Base-by-base conservation (phyloP, 2,113 vertebrate genomes). In the Clarias batrachus region DNA sequence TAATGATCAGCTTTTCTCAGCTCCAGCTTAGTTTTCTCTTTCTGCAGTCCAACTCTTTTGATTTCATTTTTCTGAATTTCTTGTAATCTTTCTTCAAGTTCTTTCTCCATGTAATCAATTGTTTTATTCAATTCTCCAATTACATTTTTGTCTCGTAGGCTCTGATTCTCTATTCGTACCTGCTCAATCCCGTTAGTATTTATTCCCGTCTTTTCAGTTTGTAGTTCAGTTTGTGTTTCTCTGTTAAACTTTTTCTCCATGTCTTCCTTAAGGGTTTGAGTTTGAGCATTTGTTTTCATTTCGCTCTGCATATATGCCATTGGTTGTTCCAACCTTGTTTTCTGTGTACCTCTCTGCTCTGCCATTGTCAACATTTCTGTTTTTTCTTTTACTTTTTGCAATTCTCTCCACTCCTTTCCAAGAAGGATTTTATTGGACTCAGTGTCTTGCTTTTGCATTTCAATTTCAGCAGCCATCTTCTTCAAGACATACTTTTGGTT, bases 31-130 rank as follows among this genome's bases (percentile, higher is more conserved):
- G 88, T 81, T 73, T 81, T 81, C 71, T 88, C 74, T 86, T 27
- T 86, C 63, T 89, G 88, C 37, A 86, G 70, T 68, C 81, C 88
- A 13, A 73, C 74, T 80, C 81, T 86, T 74, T 84, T 82, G 62
- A 90, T 13, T 87, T 90, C 87, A 9, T 81, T 86, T 27, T 57
- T 70, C 16, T 86, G 77, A 62, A 90, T 88, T 85, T 82, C 82
- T 82, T 87, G 82, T 79, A 90, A 87, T 88, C 78, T 78, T 12
- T 57, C 81, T 14, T 88, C 37, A 23, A 89, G 30, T 73, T 86
- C 88, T 3, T 68, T 37, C 41, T 66, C 86, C 73, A 88, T 82
- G 21, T 83, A 27, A 2, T 68, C 30, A 66, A 89, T 86, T 59
- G 76, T 87, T 63, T 13, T 71, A 76, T 30, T 77, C 48, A 89